Base-by-base conservation (phyloP, 1,140 invertebrate genomes). In the Pseudomyrmex sp. region DNA sequence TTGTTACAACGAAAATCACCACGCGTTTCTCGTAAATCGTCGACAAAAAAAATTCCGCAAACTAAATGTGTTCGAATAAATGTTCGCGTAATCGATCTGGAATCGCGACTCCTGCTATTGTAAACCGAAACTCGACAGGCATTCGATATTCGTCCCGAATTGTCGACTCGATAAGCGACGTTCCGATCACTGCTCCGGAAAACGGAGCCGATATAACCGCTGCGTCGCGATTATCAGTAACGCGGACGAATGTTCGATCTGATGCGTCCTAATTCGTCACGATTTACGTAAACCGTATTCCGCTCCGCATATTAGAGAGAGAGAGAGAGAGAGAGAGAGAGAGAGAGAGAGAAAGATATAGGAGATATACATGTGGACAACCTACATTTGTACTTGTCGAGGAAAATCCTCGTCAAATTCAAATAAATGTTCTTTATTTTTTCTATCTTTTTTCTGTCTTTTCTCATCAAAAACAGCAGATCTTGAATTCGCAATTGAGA, bases 51-150 rank as follows among this genome's bases (percentile, higher is more conserved):
- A 69, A 72, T 82, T 84, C 1, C 9, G n/a, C 50, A 68, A 74
- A 85, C 69, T 82, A 20, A 72, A 44, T 66, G 74, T 83, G 79
- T 73, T 72, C 35, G 5, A 35, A 35, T 35, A 35, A 35, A 0
- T 86, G 63, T 65, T 65, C 74, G 83, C 73, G 62, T 20, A 59
- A 74, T 58, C 52, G 20, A 62, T 50, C 9, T 74, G 9, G n/a
- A 7, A 23, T 82, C 58, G 46, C 58, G 46, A 8, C 12, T 35
- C 48, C 26, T 13, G n/a, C 10, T 5, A 26, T 13, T 68, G 48
- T 35, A 35, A 35, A 5, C 35, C 35, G 35, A 15, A 58, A 58
- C 18, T 35, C 20, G 18, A 20, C 48, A 10, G 0, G 13, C 48
- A 26, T 23, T 69, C 12, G n/a, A 79, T 69, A 69, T 69, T 44